These are phyloP conservation scores for Opisthograptis luteolata DNA, from an alignment of 2,888 invertebrate genomes.

Conservation along the genomic window DNA sequence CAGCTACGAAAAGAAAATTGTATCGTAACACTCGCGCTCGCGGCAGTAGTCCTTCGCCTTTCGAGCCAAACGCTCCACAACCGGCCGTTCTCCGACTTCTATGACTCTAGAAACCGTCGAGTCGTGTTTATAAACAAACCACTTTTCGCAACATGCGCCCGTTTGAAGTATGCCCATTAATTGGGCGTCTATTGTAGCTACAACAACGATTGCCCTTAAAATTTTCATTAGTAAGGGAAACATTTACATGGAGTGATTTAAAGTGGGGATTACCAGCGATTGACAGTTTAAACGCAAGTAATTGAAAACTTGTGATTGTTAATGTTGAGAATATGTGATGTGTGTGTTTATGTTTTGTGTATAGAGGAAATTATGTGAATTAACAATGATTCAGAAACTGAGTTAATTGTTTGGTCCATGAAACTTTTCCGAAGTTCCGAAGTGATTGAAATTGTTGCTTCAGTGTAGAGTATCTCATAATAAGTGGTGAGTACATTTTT, in stretches of 20 bases:
- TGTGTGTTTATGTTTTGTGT: neutral
- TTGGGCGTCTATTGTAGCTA: conserved; percentile 42
- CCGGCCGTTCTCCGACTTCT: conserved; percentile 1
- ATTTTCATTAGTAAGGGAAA: neutral
- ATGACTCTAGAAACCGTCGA: too few species aligned
- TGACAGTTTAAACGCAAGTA: conserved; percentile 1
- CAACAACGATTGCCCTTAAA: neutral
- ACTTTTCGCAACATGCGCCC: conserved; percentile 42
- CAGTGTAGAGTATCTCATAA: neutral
- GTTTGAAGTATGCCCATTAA: conserved; percentile 42
- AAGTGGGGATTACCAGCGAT: neutral
- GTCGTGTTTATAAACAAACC: conserved; percentile 32
- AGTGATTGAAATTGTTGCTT: neutral
- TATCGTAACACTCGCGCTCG: neutral
- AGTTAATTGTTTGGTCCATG: neutral
- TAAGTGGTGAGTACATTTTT: too few species aligned
- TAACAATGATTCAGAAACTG: conserved; percentile 8
- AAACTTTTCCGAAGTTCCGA: conserved; percentile 11
- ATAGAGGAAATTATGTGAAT: conserved; percentile 1
- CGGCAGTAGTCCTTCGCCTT: conserved; percentile 13
- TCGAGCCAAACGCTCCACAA: conserved; percentile 10
- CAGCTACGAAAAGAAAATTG: conserved; percentile 9
- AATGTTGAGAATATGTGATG: neutral
- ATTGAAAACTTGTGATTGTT: neutral
- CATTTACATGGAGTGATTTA: neutral